Evolutionary conservation across 2,113 vertebrate species (phyloP).

Genomic region (Pseudorasbora parva): DNA sequence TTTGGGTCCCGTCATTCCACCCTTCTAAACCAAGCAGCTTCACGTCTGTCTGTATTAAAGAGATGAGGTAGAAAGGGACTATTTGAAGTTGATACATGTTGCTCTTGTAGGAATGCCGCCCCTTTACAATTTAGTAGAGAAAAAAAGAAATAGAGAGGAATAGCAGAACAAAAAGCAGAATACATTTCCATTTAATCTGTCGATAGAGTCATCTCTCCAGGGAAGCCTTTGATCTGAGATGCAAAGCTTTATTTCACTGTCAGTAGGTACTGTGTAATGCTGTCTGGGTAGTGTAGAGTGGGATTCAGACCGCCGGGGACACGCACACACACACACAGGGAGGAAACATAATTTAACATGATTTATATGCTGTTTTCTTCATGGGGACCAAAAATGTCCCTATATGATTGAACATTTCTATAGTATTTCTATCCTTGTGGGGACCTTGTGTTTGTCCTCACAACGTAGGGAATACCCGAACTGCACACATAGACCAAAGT

Average conservation of each 20-base stretch:
- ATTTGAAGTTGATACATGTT: constrained; percentile 56
- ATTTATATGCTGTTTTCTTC: too few relatives aligned
- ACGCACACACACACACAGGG: neutral
- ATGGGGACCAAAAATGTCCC: too few relatives aligned
- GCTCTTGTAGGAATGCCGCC: constrained; percentile 52
- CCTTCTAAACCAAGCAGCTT: constrained; percentile 28
- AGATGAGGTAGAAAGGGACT: constrained; percentile 44
- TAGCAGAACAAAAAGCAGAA: constrained; percentile 52
- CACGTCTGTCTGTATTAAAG: constrained; percentile 51
- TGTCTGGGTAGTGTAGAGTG: constrained; percentile 12
- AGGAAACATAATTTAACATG: too few relatives aligned
- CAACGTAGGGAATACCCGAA: too few relatives aligned
- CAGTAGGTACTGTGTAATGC: constrained; percentile 27
- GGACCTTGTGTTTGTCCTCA: too few relatives aligned
- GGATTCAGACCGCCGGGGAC: constrained; percentile 24
- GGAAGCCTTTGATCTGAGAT: constrained; percentile 49
- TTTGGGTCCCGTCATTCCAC: neutral
- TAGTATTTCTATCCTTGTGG: too few relatives aligned
- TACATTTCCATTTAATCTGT: constrained; percentile 63
- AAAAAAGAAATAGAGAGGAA: constrained; percentile 44
- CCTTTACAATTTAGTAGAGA: constrained; percentile 56
- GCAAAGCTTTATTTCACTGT: constrained; percentile 47
- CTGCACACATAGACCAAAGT: neutral
- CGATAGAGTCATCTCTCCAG: constrained; percentile 54
- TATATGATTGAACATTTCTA: too few relatives aligned